These are phyloP conservation scores for Schlechtendalia chinensis DNA, from an alignment of 1,140 invertebrate species.

Conservation along the genomic window DNA sequence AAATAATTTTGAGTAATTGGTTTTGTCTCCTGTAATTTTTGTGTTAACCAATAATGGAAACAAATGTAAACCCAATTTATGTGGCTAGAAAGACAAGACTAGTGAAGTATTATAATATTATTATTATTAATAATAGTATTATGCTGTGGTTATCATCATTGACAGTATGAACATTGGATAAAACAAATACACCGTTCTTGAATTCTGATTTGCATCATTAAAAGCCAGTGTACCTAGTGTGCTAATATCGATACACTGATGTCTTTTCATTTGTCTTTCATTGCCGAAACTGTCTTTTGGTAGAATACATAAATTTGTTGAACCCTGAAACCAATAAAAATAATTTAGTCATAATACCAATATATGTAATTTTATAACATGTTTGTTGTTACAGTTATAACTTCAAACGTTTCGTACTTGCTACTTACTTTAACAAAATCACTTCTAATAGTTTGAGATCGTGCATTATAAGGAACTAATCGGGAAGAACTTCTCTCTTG, in stretches of 20 bases:
- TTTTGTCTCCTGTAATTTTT: too few relatives aligned
- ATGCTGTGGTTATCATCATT: not conserved
- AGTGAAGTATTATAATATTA: too few relatives aligned
- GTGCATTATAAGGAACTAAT: constrained; percentile 31
- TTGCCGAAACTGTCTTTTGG: constrained; percentile 41
- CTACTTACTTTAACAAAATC: constrained; percentile 1
- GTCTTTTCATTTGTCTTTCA: constrained; percentile 32
- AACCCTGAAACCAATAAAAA: constrained; percentile 18
- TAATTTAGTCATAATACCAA: not conserved
- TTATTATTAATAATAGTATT: too few relatives aligned
- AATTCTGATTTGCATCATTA: not conserved
- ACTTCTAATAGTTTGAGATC: constrained; percentile 29
- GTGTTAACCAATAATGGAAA: too few relatives aligned
- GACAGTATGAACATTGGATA: not conserved
- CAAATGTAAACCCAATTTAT: too few relatives aligned
- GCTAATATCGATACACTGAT: constrained; percentile 9
- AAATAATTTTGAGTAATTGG: too few relatives aligned
- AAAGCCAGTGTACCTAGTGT: not conserved
- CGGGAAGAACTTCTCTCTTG: constrained; percentile 16
- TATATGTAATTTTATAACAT: not conserved
- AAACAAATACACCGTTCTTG: not conserved
- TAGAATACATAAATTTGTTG: constrained; percentile 32
- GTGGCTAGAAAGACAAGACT: too few relatives aligned
- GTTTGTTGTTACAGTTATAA: too few relatives aligned
- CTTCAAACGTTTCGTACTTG: not conserved